Base-by-base conservation (phyloP, 2,888 invertebrate species). In the Chrysotoxum bicinctum region DNA sequence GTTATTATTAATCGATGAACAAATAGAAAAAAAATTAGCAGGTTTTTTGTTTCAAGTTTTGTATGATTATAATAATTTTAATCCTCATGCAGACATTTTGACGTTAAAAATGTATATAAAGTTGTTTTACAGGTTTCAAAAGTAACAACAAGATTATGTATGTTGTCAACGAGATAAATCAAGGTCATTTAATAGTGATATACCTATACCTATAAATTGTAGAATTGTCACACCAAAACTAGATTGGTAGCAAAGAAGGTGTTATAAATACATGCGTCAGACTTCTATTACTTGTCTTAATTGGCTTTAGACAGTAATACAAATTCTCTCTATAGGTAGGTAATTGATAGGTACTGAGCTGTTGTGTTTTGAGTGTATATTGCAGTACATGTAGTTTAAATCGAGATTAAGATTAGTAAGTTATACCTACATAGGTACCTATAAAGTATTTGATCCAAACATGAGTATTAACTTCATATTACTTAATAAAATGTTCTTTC, bases 131-230 rank as follows among this genome's bases (percentile, higher is more conserved):
- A 19, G 56, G 79, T 76, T 79, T 73, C 12, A 1, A 10, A 0
- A 37, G 0, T 21, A 23, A 52, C 26, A 52, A 8, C 10, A 6
- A 54, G 21, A 16, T 72, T 66, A 78, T 72, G 78, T 68, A 78
- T 66, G 78, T 68, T 79, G 79, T 68, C 79, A 68, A 79, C 73
- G 19, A 26, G 19, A 73, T n/a, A 50, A 56, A 77, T 54, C 70
- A 77, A 77, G 70, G 77, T 54, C 54, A 64, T 69, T 48, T 14
- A 37, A 37, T 32, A 32, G 26, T 14, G 35, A 56, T 16, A 16
- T 26, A 35, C 3, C 12, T 12, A 21, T 4, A 32, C 48, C n/a
- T n/a, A n/a, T n/a, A 52, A 8, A 14, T 14, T 23, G 5, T 26
- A 14, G 7, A 50, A 50, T 6, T 50, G 23, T 23, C 50, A 26